These are phyloP conservation scores for Malurus melanocephalus DNA, from an alignment of 2,113 vertebrate genomes.

Conservation along the genomic window DNA sequence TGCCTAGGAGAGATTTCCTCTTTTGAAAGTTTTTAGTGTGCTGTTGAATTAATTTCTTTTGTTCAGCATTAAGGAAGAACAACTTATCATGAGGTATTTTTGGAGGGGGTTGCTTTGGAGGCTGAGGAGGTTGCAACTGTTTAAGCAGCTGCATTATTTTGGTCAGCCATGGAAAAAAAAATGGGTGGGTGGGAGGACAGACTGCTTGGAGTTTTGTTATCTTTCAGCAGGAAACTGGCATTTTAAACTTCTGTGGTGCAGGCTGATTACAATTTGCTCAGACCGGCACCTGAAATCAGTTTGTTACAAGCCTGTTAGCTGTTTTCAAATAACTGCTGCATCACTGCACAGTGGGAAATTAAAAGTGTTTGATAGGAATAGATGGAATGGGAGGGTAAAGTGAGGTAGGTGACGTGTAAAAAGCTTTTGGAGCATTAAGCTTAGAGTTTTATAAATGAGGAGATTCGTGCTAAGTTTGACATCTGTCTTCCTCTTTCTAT, in stretches of 20 bases:
- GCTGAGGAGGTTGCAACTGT: not conserved
- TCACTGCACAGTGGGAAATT: slow-evolving; percentile 18
- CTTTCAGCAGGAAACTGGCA: not conserved
- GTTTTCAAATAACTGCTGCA: slow-evolving; percentile 23
- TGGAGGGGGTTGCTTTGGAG: not conserved
- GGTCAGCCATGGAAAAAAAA: not conserved
- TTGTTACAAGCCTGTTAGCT: slow-evolving; percentile 10
- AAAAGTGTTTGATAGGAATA: not conserved
- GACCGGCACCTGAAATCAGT: not conserved
- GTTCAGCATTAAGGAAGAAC: slow-evolving; percentile 16
- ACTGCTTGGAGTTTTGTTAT: not conserved
- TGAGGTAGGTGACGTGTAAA: not conserved
- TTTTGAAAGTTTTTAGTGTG: slow-evolving; percentile 24
- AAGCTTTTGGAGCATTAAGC: not conserved
- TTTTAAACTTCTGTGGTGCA: not conserved
- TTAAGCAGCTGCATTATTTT: not conserved
- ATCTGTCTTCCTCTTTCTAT: not conserved
- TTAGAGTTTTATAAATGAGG: not conserved
- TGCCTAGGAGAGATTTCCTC: slow-evolving; percentile 27
- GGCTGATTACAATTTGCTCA: not conserved
- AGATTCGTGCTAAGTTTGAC: not conserved
- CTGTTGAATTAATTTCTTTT: slow-evolving; percentile 27
- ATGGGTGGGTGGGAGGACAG: not conserved
- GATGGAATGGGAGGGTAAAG: not conserved
- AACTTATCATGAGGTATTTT: not conserved